phyloP scores from a whole-genome alignment of 2,888 invertebrate species.

The Crepidodera aurea region DNA sequence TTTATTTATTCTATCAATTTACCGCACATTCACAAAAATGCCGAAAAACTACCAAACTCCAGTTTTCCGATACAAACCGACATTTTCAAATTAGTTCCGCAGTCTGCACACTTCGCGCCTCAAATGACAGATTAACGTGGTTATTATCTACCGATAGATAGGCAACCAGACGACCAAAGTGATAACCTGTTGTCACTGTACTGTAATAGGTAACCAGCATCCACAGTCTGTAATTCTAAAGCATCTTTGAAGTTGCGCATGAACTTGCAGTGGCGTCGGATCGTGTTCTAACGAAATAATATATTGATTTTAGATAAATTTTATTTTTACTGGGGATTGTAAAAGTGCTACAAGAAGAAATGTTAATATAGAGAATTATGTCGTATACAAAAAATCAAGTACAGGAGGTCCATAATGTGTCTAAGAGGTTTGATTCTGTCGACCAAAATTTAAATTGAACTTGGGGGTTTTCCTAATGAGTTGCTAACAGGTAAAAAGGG shows the following conservation, averaged over 20 bases:
- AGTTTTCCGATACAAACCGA: background rate
- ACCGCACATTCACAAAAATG: background rate
- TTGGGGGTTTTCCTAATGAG: no score
- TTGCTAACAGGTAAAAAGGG: no score
- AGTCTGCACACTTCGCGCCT: background rate
- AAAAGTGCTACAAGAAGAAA: background rate
- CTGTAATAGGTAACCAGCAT: slow-evolving; percentile 46
- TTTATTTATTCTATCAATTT: no score
- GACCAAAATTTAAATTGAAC: no score
- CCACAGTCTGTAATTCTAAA: slow-evolving; percentile 36
- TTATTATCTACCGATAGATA: background rate
- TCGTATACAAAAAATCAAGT: no score
- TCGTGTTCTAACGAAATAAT: background rate
- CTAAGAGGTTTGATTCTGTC: no score
- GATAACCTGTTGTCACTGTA: slow-evolving; percentile 48
- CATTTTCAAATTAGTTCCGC: background rate
- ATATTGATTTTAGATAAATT: slow-evolving; percentile 11
- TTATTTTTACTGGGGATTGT: background rate
- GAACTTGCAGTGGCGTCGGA: slow-evolving; percentile 18
- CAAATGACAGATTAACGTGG: background rate
- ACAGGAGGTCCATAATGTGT: no score
- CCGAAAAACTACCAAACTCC: background rate
- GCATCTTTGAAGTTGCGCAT: slow-evolving; percentile 20
- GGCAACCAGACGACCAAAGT: slow-evolving; percentile 32
- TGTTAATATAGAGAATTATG: no score